These are phyloP conservation scores for Toxostoma redivivum DNA, from an alignment of 2,113 vertebrate species.

Conservation along the genomic window DNA sequence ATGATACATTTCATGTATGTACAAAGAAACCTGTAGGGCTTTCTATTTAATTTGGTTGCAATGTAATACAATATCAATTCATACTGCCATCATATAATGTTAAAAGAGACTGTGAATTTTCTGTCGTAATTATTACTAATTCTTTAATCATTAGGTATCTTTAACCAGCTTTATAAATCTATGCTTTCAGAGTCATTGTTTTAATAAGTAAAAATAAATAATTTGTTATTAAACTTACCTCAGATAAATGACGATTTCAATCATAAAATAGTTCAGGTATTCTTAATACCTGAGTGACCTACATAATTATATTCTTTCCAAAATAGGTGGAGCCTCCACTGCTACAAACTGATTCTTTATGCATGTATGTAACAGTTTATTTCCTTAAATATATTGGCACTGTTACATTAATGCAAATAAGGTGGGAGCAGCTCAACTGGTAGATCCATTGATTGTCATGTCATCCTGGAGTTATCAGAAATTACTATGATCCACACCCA, in stretches of 20 bases:
- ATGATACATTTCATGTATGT: neutral
- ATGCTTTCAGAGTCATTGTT: neutral
- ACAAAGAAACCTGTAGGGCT: neutral
- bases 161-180: neutral
- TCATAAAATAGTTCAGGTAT: neutral
- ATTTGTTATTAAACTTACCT: slow-evolving; percentile 27
- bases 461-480: neutral
- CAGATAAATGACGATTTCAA: neutral
- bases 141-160: neutral
- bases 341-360: neutral
- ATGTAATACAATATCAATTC: neutral
- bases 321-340: neutral
- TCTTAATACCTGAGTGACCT: neutral
- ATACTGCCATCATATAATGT: neutral
- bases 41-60: neutral
- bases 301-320: neutral
- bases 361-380: neutral
- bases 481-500: neutral
- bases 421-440: neutral
- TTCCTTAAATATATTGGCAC: neutral
- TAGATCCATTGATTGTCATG: neutral
- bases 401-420: neutral
- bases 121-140: neutral
- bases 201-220: slow-evolving; percentile 36
- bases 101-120: neutral